Conservation (phyloP, 2,797 vertebrate species). For the Gastrophryne carolinensis region DNA sequence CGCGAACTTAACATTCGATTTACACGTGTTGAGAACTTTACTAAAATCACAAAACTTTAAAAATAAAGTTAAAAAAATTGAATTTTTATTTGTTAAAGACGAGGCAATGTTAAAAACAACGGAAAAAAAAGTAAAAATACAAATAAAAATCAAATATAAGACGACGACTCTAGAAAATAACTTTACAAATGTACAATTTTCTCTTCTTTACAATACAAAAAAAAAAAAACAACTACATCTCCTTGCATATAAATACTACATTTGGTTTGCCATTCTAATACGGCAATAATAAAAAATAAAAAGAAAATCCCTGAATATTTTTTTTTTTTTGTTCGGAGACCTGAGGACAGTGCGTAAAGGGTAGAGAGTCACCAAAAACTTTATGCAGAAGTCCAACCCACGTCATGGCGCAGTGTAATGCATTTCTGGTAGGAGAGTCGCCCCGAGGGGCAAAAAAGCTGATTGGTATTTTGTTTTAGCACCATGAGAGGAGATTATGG, state of each 20-base stretch:
- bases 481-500: too few relatives aligned
- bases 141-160: slow-evolving; percentile 57
- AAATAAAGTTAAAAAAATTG: background rate
- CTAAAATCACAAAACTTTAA: background rate
- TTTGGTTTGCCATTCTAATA: slow-evolving; percentile 68
- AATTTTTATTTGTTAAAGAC: slow-evolving; percentile 57
- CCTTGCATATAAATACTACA: slow-evolving; percentile 77
- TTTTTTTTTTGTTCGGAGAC: slow-evolving; percentile 71
- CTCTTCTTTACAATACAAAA: slow-evolving; percentile 69
- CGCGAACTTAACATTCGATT: too few relatives aligned
- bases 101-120: slow-evolving; percentile 51
- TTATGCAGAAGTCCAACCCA: slow-evolving; percentile 58
- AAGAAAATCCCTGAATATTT: slow-evolving; percentile 71
- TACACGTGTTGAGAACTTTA: background rate
- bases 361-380: slow-evolving; percentile 53
- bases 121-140: slow-evolving; percentile 60
- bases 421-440: slow-evolving; percentile 41
- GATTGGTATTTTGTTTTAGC: too few relatives aligned
- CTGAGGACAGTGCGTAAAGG: slow-evolving; percentile 65
- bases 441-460: background rate
- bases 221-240: slow-evolving; percentile 58
- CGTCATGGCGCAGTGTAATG: slow-evolving; percentile 59
- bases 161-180: slow-evolving; percentile 64
- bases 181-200: slow-evolving; percentile 71
- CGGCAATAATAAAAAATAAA: slow-evolving; percentile 60